These are phyloP conservation scores for Octopus bimaculoides DNA, from an alignment of 1,140 invertebrate genomes.

Conservation along the genomic window DNA sequence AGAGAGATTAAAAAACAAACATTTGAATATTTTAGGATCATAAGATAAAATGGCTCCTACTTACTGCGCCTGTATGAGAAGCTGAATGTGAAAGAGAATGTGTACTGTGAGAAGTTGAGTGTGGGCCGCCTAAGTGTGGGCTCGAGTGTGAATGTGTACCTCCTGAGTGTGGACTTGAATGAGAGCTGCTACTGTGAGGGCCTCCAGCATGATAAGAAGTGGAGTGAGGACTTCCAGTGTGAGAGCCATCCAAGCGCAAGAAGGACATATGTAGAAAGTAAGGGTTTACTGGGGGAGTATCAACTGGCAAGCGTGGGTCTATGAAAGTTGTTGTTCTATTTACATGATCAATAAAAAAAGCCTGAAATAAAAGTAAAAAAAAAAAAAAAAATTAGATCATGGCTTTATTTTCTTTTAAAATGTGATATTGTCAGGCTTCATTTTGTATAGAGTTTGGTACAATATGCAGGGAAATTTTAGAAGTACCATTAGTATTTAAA, in stretches of 20 bases:
- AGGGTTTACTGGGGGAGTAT: conserved; percentile 58
- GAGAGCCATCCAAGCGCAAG: conserved; percentile 20
- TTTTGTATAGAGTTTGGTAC: no score
- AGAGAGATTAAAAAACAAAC: no score
- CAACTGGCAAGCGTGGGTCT: conserved; percentile 86
- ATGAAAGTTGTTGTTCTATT: conserved; percentile 91
- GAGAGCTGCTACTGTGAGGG: not conserved
- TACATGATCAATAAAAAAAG: conserved; percentile 87
- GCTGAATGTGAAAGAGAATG: not conserved
- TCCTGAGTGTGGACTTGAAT: not conserved
- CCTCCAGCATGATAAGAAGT: not conserved
- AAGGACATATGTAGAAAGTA: conserved; percentile 46
- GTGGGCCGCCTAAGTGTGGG: not conserved
- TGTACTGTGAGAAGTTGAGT: not conserved
- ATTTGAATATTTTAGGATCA: no score
- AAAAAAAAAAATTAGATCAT: not conserved
- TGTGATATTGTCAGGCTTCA: no score
- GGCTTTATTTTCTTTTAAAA: no score
- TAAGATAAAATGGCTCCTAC: not conserved
- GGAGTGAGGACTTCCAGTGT: not conserved
- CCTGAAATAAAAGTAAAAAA: conserved; percentile 60
- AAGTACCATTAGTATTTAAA: no score
- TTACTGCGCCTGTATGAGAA: not conserved
- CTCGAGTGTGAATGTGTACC: conserved; percentile 4
- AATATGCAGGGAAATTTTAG: no score